A percentile compares a stretch with the other conserved stretches of the same genome.
These are phyloP conservation scores for Drosophila neonasuta DNA, from an alignment of 2,888 invertebrate species.

Conservation along the genomic window DNA sequence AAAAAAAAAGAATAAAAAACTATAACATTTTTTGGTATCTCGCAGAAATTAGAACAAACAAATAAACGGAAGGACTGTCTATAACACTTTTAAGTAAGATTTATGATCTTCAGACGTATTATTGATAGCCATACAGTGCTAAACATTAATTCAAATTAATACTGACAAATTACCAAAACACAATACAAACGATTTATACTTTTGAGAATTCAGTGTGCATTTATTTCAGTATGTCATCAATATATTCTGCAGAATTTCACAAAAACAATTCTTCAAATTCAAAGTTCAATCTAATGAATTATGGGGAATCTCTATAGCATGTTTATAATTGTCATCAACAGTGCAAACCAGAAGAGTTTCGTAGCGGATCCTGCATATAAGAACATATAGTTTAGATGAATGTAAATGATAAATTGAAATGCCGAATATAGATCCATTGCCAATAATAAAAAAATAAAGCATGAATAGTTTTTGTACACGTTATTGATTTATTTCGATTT, in stretches of 20 bases:
- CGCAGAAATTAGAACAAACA: not conserved
- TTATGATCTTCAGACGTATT: not conserved
- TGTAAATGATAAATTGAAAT: not conserved
- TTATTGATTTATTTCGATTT: constrained; percentile 10
- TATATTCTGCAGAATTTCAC: not conserved
- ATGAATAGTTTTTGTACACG: not conserved
- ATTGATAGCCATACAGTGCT: not conserved
- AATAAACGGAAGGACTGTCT: not conserved
- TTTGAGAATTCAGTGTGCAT: not conserved
- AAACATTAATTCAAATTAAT: constrained; percentile 2
- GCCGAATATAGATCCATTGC: not conserved
- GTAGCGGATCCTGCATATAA: not conserved
- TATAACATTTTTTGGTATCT: not conserved
- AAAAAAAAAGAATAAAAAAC: not conserved
- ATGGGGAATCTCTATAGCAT: not conserved
- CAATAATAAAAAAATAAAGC: not conserved
- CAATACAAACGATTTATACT: not conserved
- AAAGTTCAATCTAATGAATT: not conserved
- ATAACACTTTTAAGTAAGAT: not conserved
- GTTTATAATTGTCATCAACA: not conserved
- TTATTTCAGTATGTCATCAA: constrained; percentile 8
- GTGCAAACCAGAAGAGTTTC: not conserved
- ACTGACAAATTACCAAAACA: constrained; percentile 14
- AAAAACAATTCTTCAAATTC: constrained; percentile 2
- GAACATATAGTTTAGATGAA: not conserved